These are phyloP conservation scores for Napeogenes sylphis DNA, from an alignment of 2,888 invertebrate genomes.

Conservation along the genomic window DNA sequence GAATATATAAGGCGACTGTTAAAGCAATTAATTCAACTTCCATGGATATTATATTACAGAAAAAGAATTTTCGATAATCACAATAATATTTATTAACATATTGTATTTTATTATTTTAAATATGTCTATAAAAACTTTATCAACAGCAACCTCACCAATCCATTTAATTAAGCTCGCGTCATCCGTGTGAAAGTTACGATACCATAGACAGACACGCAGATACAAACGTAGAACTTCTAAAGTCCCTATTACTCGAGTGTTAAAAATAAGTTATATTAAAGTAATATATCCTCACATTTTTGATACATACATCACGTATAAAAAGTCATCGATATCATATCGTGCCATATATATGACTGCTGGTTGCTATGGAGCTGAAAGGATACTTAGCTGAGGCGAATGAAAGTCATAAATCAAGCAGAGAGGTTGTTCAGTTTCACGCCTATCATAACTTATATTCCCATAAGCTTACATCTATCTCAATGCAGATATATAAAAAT, in stretches of 20 bases:
- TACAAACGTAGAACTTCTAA: no score
- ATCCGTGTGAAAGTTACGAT: no score
- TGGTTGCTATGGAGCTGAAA: neutral
- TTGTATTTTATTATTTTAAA: neutral
- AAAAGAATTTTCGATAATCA: neutral
- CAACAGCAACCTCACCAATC: no score
- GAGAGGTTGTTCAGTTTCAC: slow-evolving; percentile 3
- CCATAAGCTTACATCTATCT: slow-evolving; percentile 3
- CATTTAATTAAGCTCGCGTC: no score
- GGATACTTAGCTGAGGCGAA: slow-evolving; percentile 3
- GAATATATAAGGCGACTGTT: no score
- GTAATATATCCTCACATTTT: neutral
- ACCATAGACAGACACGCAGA: no score
- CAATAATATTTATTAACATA: neutral
- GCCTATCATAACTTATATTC: slow-evolving; percentile 8
- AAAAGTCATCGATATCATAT: neutral
- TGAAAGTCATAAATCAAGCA: slow-evolving; percentile 3
- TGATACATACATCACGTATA: neutral
- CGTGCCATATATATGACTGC: neutral
- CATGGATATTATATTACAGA: neutral
- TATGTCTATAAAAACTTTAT: no score
- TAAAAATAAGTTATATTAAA: neutral
- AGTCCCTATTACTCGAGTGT: no score
- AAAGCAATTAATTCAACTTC: neutral
- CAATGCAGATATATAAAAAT: neutral